These are phyloP conservation scores for Heliconius ethilla DNA, from an alignment of 2,888 invertebrate genomes.

Conservation along the genomic window DNA sequence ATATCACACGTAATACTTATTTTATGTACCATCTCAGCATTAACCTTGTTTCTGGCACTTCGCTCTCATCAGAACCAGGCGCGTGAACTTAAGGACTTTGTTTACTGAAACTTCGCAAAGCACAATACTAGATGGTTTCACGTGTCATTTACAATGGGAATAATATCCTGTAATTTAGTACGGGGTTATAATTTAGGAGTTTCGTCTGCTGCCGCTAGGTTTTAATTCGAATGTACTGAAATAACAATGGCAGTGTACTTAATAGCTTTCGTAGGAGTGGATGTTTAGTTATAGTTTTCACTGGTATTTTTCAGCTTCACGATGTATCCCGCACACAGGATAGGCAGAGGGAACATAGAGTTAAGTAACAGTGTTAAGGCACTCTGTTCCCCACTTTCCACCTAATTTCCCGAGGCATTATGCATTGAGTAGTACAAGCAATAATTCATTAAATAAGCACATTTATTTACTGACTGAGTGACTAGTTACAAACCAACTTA, in stretches of 20 bases:
- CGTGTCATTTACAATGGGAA: constrained; percentile 23
- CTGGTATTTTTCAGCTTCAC: not conserved
- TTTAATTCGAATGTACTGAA: not conserved
- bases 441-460: not conserved
- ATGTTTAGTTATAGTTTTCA: not conserved
- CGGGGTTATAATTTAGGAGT: constrained; percentile 17
- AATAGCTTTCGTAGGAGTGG: not conserved
- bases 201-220: not conserved
- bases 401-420: too few relatives aligned
- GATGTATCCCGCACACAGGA: not conserved
- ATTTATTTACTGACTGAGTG: too few relatives aligned
- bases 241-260: not conserved
- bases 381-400: not conserved
- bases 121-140: constrained; percentile 15
- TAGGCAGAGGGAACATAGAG: not conserved
- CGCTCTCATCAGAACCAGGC: constrained; percentile 38
- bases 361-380: too few relatives aligned
- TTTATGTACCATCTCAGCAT: constrained; percentile 50
- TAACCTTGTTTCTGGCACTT: constrained; percentile 43
- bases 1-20: constrained; percentile 43
- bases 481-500: too few relatives aligned
- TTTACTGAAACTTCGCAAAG: constrained; percentile 38
- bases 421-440: too few relatives aligned
- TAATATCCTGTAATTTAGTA: constrained; percentile 26
- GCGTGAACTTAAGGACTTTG: constrained; percentile 46